phyloP scores from a whole-genome alignment of 2,113 vertebrate genomes.

The Spea multiplicata region DNA sequence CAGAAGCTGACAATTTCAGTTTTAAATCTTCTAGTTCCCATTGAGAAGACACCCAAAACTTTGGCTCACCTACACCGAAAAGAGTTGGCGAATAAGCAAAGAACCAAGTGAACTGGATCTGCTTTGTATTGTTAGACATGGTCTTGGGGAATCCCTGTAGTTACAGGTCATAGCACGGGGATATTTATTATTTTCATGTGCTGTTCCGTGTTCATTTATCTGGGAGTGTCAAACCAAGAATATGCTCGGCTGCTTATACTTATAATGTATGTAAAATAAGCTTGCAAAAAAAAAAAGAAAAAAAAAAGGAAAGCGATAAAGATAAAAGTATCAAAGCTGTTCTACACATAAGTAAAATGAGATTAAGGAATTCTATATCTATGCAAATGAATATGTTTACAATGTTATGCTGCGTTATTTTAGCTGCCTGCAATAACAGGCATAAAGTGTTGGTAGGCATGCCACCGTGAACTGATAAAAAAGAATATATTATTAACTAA shows the following conservation, averaged over 20 bases:
- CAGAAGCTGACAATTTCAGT: background rate
- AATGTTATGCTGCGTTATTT: conserved; percentile 70
- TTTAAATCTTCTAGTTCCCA: background rate
- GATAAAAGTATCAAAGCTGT: conserved; percentile 52
- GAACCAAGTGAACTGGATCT: conserved; percentile 7
- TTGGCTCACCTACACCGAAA: background rate
- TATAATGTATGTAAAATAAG: too few relatives aligned
- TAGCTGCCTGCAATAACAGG: conserved; percentile 73
- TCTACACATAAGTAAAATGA: conserved; percentile 55
- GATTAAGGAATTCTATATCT: conserved; percentile 62
- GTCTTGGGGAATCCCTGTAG: conserved; percentile 21
- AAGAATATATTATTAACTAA: conserved; percentile 87
- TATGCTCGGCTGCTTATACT: background rate
- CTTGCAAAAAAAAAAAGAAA: conserved; percentile 51
- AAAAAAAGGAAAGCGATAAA: conserved; percentile 49
- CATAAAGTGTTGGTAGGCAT: conserved; percentile 84
- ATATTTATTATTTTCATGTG: conserved; percentile 29
- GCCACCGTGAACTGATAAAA: conserved; percentile 82
- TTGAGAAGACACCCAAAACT: conserved; percentile 15
- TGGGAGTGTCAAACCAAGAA: conserved; percentile 19
- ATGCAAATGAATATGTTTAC: conserved; percentile 71
- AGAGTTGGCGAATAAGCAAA: conserved; percentile 27
- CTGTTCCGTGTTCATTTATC: conserved; percentile 20
- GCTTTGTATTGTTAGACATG: conserved; percentile 9
- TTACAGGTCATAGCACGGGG: conserved; percentile 8